Conservation (phyloP, 2,888 invertebrate species). For the Metopia argyrocephala region DNA sequence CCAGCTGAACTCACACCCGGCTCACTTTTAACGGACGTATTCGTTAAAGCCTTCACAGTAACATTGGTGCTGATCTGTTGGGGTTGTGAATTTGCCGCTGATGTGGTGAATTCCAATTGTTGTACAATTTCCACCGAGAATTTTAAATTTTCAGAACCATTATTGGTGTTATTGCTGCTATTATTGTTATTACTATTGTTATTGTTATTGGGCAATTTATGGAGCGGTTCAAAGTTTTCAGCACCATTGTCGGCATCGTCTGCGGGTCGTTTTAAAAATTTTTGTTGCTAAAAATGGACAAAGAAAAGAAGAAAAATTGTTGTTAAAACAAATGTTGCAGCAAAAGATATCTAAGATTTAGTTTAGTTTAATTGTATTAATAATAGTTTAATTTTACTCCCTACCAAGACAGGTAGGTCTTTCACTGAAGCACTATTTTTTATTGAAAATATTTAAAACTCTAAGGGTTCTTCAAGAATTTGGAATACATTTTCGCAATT, state of each 20-base stretch:
- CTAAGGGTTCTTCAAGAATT: too few relatives aligned
- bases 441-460: too few relatives aligned
- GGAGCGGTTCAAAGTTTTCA: conserved; percentile 84
- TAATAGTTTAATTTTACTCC: too few relatives aligned
- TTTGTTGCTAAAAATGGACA: conserved; percentile 85
- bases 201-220: conserved; percentile 82
- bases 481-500: too few relatives aligned
- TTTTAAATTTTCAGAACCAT: conserved; percentile 82
- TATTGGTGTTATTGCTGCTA: conserved; percentile 69
- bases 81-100: conserved; percentile 90
- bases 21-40: conserved; percentile 80
- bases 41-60: conserved; percentile 90
- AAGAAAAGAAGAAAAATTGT: conserved; percentile 10
- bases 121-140: conserved; percentile 96
- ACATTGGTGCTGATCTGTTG: conserved; percentile 95
- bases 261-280: conserved; percentile 87
- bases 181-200: conserved; percentile 69
- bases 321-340: too few relatives aligned
- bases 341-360: too few relatives aligned
- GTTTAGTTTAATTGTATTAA: too few relatives aligned
- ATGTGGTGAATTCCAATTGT: conserved; percentile 92
- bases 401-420: too few relatives aligned
- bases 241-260: conserved; percentile 81
- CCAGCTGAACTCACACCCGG: conserved; percentile 74
- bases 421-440: too few relatives aligned